Conservation (phyloP, 35 echinoderm and acorn worm genomes). For the Holothuria glaberrima region DNA sequence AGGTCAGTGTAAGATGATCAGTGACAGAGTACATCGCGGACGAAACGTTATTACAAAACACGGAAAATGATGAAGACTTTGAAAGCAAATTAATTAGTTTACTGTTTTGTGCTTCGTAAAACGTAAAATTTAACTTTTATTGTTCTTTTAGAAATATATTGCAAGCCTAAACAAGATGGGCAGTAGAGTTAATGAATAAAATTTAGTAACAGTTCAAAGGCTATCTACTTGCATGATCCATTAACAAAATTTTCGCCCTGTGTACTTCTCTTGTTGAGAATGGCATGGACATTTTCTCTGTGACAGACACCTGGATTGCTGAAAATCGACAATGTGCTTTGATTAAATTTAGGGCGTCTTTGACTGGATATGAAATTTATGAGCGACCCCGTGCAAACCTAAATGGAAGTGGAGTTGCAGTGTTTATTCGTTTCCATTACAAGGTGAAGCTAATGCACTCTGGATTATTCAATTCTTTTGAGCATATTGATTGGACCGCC, state of each 20-base stretch:
- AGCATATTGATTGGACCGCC: conserved; percentile 20
- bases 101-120: too few relatives aligned
- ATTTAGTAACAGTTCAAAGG: not conserved
- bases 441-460: conserved; percentile 7
- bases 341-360: not conserved
- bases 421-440: conserved; percentile 4
- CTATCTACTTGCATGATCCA: conserved; percentile 24
- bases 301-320: conserved; percentile 54
- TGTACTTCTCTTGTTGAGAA: conserved; percentile 39
- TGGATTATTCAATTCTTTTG: conserved; percentile 9
- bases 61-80: too few relatives aligned
- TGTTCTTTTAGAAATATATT: too few relatives aligned
- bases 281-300: conserved; percentile 25
- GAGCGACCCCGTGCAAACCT: not conserved
- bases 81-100: too few relatives aligned
- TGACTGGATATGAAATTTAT: conserved; percentile 14
- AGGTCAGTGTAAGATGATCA: too few relatives aligned
- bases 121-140: too few relatives aligned
- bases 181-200: too few relatives aligned
- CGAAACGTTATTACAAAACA: too few relatives aligned
- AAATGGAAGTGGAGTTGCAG: not conserved
- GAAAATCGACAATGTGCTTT: not conserved
- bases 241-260: conserved; percentile 42
- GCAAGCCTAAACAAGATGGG: too few relatives aligned
- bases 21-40: too few relatives aligned